These are phyloP conservation scores for Scartelaos histophorus DNA, from an alignment of 2,113 vertebrate genomes.

Conservation along the genomic window DNA sequence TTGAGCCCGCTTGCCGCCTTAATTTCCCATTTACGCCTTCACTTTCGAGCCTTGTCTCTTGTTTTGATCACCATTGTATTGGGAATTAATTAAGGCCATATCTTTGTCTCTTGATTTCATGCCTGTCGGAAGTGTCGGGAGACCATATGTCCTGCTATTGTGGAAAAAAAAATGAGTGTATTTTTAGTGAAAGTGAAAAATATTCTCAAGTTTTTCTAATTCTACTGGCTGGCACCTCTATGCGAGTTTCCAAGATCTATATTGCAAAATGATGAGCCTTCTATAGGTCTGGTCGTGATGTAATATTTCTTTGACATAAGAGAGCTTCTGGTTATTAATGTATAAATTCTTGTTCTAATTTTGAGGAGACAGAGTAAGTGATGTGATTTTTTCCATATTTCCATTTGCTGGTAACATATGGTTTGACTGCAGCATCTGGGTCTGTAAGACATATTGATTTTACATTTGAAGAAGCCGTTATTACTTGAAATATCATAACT, in stretches of 20 bases:
- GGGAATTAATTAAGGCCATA: slow-evolving; percentile 33
- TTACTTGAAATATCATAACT: no score
- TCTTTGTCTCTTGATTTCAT: slow-evolving; percentile 25
- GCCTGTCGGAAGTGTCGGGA: slow-evolving; percentile 2
- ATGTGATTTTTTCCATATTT: not conserved
- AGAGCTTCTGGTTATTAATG: not conserved
- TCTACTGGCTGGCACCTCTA: slow-evolving; percentile 18
- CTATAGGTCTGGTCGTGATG: slow-evolving; percentile 15
- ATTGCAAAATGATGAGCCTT: slow-evolving; percentile 31
- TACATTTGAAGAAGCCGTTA: no score
- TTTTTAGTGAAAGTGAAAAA: not conserved
- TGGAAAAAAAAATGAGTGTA: not conserved
- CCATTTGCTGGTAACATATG: no score
- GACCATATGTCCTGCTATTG: slow-evolving; percentile 5
- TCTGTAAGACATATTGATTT: no score
- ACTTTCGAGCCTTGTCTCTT: slow-evolving; percentile 27
- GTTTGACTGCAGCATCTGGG: no score
- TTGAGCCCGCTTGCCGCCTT: slow-evolving; percentile 9
- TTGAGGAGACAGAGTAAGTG: slow-evolving; percentile 18
- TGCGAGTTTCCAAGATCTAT: slow-evolving; percentile 20
- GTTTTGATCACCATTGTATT: slow-evolving; percentile 30
- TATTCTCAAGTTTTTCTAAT: slow-evolving; percentile 13
- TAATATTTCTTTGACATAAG: slow-evolving; percentile 6
- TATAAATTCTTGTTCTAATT: not conserved
- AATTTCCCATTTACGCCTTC: slow-evolving; percentile 29